Evolutionary conservation across 23 tunicate species (phyloP).

Genomic region (Botrylloides violaceus): DNA sequence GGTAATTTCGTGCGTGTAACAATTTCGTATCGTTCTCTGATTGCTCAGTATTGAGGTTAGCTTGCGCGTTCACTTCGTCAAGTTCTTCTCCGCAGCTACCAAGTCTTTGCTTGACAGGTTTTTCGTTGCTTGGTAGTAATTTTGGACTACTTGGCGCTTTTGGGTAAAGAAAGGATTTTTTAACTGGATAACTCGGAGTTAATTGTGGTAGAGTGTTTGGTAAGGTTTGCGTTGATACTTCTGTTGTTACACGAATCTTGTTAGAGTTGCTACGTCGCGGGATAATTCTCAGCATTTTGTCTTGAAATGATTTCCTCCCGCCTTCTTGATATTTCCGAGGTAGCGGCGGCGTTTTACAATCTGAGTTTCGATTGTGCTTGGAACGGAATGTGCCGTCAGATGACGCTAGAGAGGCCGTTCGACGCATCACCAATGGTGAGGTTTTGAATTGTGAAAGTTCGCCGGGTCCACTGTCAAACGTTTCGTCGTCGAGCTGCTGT

Average conservation of each 20-base stretch:
- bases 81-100: conserved; percentile 46
- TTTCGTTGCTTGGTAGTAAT: not conserved
- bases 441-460: not conserved
- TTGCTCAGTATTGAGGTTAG: not conserved
- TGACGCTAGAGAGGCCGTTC: conserved; percentile 45
- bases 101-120: conserved; percentile 3
- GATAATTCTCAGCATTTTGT: conserved; percentile 40
- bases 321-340: conserved; percentile 16
- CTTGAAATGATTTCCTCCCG: conserved; percentile 7
- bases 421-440: conserved; percentile 28
- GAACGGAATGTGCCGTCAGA: conserved; percentile 27
- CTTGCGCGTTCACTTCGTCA: conserved; percentile 9
- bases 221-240: conserved; percentile 35
- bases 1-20: not conserved
- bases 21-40: not conserved
- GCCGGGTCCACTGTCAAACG: conserved; percentile 33
- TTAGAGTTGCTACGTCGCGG: conserved; percentile 24
- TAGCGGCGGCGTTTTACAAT: conserved; percentile 46
- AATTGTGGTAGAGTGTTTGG: not conserved
- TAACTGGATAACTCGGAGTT: not conserved
- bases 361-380: not conserved
- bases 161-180: conserved; percentile 36
- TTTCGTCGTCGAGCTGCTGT: conserved; percentile 39
- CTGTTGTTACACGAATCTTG: conserved; percentile 12
- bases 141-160: conserved; percentile 10